Conservation (phyloP, 1,140 invertebrate species). For the Drosophila takahashii region DNA sequence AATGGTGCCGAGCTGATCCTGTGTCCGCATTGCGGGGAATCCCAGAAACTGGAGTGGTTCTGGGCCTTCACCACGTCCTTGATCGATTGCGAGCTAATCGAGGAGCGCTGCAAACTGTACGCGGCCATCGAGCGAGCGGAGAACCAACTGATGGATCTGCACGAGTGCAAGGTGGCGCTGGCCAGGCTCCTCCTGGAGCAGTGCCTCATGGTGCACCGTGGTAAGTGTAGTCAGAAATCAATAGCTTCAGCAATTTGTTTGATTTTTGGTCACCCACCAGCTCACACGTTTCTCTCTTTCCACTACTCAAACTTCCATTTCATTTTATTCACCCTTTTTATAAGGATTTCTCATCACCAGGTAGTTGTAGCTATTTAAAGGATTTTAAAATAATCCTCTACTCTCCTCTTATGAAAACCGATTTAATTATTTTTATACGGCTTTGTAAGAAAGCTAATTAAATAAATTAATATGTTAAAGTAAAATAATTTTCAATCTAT, state of each 20-base stretch:
- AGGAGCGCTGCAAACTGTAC: conserved; percentile 72
- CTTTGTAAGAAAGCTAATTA: too few species aligned
- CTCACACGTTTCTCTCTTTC: conserved; percentile 19
- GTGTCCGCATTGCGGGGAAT: conserved; percentile 55
- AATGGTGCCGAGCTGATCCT: conserved; percentile 64
- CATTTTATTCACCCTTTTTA: background rate
- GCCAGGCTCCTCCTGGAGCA: conserved; percentile 64
- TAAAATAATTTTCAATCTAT: too few species aligned
- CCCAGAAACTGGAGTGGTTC: conserved; percentile 72
- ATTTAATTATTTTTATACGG: too few species aligned
- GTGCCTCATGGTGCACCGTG: conserved; percentile 66
- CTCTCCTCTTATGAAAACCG: too few species aligned
- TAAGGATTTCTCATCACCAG: background rate
- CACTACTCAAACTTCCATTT: conserved; percentile 1
- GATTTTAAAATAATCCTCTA: too few species aligned
- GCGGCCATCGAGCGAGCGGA: conserved; percentile 65
- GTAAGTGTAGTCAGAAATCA: conserved; percentile 30
- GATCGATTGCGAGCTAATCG: conserved; percentile 63
- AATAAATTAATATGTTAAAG: too few species aligned
- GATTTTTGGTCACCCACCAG: conserved; percentile 33
- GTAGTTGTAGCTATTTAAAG: too few species aligned
- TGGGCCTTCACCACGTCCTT: conserved; percentile 64
- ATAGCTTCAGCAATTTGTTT: conserved; percentile 3
- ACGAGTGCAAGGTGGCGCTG: conserved; percentile 64
- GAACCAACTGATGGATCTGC: conserved; percentile 60